These are phyloP conservation scores for Leucoma salicis DNA, from an alignment of 2,888 invertebrate genomes.

Conservation along the genomic window DNA sequence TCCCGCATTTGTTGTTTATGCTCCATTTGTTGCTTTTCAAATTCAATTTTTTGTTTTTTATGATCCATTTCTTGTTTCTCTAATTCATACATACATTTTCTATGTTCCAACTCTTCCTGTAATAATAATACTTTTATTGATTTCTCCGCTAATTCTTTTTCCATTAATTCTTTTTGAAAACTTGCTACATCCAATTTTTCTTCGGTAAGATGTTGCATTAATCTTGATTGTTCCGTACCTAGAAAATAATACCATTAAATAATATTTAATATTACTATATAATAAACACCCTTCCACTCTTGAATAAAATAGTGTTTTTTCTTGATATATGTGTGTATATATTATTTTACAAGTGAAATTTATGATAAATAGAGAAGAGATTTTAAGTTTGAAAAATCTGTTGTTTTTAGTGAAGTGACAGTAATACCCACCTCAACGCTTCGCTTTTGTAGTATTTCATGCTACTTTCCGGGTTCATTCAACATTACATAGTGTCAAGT, in stretches of 20 bases:
- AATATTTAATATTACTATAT: neutral
- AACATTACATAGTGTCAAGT: too few species aligned
- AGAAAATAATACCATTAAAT: neutral
- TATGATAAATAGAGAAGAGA: too few species aligned
- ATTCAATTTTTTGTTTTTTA: neutral
- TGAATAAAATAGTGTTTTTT: too few species aligned
- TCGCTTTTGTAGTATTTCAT: too few species aligned
- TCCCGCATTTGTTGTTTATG: neutral
- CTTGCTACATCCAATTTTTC: conserved; percentile 1
- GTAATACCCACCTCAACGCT: too few species aligned
- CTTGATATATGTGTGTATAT: too few species aligned
- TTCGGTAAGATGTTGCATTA: conserved; percentile 3
- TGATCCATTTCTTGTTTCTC: conserved; percentile 5
- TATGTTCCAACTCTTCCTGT: neutral
- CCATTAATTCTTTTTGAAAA: conserved; percentile 6
- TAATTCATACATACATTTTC: neutral
- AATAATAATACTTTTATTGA: neutral
- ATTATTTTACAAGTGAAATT: too few species aligned
- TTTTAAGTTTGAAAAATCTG: too few species aligned
- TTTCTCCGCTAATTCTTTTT: conserved; percentile 4
- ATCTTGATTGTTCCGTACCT: neutral
- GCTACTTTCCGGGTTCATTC: too few species aligned
- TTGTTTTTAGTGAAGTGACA: too few species aligned
- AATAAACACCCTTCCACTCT: too few species aligned
- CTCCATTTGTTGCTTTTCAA: neutral